Percentiles rank a stretch among this genome's conserved stretches.
Evolutionary conservation across 2,113 vertebrate species (phyloP).

Genomic region (Xiphorhynchus elegans): DNA sequence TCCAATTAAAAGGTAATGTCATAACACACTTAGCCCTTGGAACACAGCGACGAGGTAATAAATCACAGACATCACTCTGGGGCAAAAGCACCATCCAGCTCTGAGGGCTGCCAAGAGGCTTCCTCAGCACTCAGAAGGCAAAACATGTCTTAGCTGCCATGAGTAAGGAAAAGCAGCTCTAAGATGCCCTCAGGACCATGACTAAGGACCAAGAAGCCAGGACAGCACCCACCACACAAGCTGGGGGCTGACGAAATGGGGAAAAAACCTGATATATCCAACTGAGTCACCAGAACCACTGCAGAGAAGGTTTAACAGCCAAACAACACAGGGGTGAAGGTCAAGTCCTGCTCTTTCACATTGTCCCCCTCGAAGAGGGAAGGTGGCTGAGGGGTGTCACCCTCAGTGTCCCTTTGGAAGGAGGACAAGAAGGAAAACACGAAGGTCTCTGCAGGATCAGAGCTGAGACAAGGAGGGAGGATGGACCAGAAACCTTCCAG

Average conservation of each 20-base stretch:
- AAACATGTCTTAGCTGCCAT: neutral
- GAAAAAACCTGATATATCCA: neutral
- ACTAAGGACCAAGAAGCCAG: neutral
- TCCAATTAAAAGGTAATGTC: constrained; percentile 38
- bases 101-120: neutral
- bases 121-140: neutral
- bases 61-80: neutral
- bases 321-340: neutral
- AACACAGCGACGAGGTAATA: neutral
- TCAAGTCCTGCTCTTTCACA: neutral
- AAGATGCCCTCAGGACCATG: neutral
- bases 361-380: no score
- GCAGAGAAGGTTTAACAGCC: neutral
- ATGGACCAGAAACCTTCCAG: neutral
- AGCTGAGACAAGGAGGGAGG: neutral
- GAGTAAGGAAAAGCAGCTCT: neutral
- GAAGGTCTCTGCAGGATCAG: accelerated
- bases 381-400: neutral
- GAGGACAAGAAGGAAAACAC: neutral
- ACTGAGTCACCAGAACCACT: neutral
- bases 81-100: constrained; percentile 5
- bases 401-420: neutral
- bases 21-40: constrained; percentile 4
- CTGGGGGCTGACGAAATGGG: neutral
- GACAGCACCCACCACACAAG: no score